Base-by-base conservation (phyloP, 2,113 vertebrate genomes). In the Cyrtonyx montezumae region DNA sequence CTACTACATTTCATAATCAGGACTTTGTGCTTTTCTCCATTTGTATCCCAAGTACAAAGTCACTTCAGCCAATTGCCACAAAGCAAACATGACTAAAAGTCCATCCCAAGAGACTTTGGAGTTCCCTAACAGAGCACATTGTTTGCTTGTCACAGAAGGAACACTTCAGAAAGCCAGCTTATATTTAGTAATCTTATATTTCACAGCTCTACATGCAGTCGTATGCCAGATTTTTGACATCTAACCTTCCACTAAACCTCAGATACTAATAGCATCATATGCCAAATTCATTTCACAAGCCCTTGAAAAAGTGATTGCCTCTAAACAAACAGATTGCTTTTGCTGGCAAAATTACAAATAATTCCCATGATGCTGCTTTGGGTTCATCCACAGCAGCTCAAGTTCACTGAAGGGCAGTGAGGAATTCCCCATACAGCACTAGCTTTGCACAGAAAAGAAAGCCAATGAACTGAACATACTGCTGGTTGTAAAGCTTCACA, bases 171-270 rank as follows among this genome's bases (percentile, higher is more conserved):
- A 79, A 87, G 87, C 37, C 87, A 22, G 59, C 55, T 91, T 46
- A 8, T 46, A 56, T 63, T 82, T 58, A 89, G 49, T 55, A 80
- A 92, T 85, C 79, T 59, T 75, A 61, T 65, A 91, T 96, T 95
- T 96, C 95, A 93, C 91, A 91, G 89, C 61, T 65, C 61, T 63
- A 83, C 87, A 85, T 79, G 93, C 59, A 74, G 85, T 92, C 79
- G 63, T 34, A 94, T 74, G 84, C 37, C 84, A 83, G 76, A 77
- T 88, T 94, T 91, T 87, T 79, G 59, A 56, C 68, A 78, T 67
- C 51, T 73, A 85, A 4, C 34, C 87, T 85, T 46, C 63, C 76
- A 62, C 26, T 56, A 68, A 78, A 70, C 20, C 59, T 75, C 46
- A 51, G 37, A 67, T 46, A 76, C 25, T 23, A 63, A 9, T 0